These are phyloP conservation scores for Sorex fumeus DNA, from an alignment of 2,113 vertebrate genomes.

Conservation along the genomic window DNA sequence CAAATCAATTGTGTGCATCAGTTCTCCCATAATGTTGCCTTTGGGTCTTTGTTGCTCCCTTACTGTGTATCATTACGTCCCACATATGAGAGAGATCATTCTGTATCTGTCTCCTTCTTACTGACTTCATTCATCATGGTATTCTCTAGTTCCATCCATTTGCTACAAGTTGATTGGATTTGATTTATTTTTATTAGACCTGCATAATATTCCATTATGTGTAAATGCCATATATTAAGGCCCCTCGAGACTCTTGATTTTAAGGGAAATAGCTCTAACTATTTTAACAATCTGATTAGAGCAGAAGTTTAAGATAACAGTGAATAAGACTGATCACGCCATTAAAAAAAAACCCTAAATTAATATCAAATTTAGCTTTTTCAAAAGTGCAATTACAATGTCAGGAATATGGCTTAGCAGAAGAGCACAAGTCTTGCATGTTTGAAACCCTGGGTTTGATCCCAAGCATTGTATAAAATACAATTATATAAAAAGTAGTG, in stretches of 20 bases:
- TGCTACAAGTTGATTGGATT: no score
- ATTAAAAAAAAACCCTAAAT: background rate
- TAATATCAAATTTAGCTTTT: constrained; percentile 11
- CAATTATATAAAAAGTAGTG: constrained; percentile 3
- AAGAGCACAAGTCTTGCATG: no score
- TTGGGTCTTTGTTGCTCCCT: no score
- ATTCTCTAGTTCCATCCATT: no score
- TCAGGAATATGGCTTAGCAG: background rate
- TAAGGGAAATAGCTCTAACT: background rate
- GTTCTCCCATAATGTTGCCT: no score
- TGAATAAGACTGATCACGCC: background rate
- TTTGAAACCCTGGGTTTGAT: background rate
- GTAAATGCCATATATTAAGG: background rate
- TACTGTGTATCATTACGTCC: no score
- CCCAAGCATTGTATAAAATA: background rate
- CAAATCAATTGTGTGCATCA: no score
- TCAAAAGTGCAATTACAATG: background rate
- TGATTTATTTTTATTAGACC: no score
- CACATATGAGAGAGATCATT: no score
- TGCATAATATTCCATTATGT: no score
- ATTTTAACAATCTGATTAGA: background rate
- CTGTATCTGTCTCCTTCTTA: no score
- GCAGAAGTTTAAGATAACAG: constrained; percentile 6
- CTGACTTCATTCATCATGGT: no score
- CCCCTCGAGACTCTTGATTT: background rate